These are phyloP conservation scores for Aphyosemion australe DNA, from an alignment of 2,113 vertebrate genomes.

Conservation along the genomic window DNA sequence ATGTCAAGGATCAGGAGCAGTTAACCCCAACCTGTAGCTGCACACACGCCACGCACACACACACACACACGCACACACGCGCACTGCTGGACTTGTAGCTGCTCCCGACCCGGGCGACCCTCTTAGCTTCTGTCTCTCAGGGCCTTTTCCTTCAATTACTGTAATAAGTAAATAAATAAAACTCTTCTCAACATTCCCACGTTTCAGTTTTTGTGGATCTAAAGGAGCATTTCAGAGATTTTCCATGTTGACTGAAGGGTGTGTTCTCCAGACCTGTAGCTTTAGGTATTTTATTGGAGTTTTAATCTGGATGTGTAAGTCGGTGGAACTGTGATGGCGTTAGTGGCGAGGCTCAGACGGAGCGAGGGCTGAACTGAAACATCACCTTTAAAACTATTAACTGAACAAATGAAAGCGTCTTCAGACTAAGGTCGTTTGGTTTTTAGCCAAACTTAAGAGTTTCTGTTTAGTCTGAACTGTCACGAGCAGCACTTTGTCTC, in stretches of 20 bases:
- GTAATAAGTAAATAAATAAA: conserved; percentile 58
- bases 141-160: conserved; percentile 50
- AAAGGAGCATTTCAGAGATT: not conserved
- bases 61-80: too few relatives aligned
- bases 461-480: too few relatives aligned
- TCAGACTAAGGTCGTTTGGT: too few relatives aligned
- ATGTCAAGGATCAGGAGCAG: conserved; percentile 88
- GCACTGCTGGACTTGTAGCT: conserved; percentile 30
- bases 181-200: conserved; percentile 3
- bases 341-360: too few relatives aligned
- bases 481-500: too few relatives aligned
- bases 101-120: conserved; percentile 24
- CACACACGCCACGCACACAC: conserved; percentile 4
- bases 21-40: conserved; percentile 79
- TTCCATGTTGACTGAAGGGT: not conserved
- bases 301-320: not conserved
- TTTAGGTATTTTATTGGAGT: not conserved
- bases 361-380: too few relatives aligned
- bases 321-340: too few relatives aligned
- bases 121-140: conserved; percentile 62
- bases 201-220: not conserved
- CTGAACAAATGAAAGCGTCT: too few relatives aligned
- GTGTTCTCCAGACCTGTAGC: too few relatives aligned
- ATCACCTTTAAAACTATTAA: too few relatives aligned
- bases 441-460: too few relatives aligned